Evolutionary conservation across 2,888 invertebrate species (phyloP), one percentile per base, ranked within the genome.

Genomic region (Drosophila borborema): DNA sequence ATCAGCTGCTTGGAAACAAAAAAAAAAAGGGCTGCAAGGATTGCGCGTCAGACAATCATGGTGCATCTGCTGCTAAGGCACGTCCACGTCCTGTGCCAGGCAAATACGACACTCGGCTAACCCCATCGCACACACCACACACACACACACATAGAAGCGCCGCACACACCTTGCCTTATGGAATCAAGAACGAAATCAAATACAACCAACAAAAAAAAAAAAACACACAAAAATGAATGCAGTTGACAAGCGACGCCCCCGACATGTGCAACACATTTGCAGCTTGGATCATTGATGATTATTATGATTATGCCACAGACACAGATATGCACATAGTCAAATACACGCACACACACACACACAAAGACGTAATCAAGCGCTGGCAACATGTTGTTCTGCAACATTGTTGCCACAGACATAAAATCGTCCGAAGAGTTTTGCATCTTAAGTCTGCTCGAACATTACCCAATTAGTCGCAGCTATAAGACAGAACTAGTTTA

Each of bases 191-290:
- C 73, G 74, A 76, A 86, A 84, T 84, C 83, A 85, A 87, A 86
- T 81, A 72, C 81, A 66, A 56, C 56, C 36, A 9, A 43, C 1
- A 28, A 40, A 16, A 28, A 16, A 12, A 16, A 12, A 45, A 20
- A 48, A 8, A 18, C 4, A 36, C 12, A 43, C 4, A 18, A 16
- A n/a, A 71, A 87, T 10, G 31, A 77, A 80, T 72, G 64, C 70
- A 86, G 77, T 83, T 83, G 89, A 86, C 84, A 86, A 77, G 65
- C 60, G 71, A 81, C 85, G 89, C 85, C 89, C 74, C 58, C 85
- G 89, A 82, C 85, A 85, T 85, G 85, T 85, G 85, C 89, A 85
- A 83, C 77, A 64, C 69, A 20, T 70, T 80, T 77, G 77, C 76
- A 76, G 72, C 77, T 79, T 79, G 78, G 64, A 53, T 61, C 65